Evolutionary conservation across 2,797 vertebrate genomes (phyloP), one percentile per base, ranked within the genome.

Genomic region (Aphelocoma californica): DNA sequence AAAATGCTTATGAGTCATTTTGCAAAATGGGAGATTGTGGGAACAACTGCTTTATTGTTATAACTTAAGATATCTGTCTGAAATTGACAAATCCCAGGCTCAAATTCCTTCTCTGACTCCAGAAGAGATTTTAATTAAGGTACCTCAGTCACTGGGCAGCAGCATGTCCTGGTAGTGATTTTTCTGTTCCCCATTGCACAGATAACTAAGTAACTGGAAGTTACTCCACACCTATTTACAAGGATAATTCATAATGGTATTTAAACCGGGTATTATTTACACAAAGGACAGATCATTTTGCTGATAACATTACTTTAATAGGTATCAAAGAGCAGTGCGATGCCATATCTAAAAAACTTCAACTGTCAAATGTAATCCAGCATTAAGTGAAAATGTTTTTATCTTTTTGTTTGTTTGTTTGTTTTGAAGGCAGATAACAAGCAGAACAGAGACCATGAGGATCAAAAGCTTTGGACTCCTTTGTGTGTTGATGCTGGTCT

Each of bases 401-500:
- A 44, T 77, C 4, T 18, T 26, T 38, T 57, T 62, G 9, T 21
- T 53, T 42, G 16, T 31, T 54, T 56, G 29, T 25, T 89, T 81
- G 13, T 77, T 97, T 96, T 91, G 67, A 86, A 92, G 70, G 81
- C 84, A 98, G 96, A 75, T 70, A 82, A 67, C 38, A 21, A 80
- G 25, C 44, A 78, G 72, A 84, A 70, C 32, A 18, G 57, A 70
- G 40, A 78, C 26, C 82, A 98, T 98, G 98, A 98, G 45, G 91
- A 78, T 96, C 67, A 97, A 93, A 86, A 96, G 94, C 48, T 58
- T 98, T 83, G 91, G 96, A 67, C 69, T 98, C 56, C 72, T 98
- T 25, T 97, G 92, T 74, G 20, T 98, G 60, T 87, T 99, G 94
- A 87, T 99, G 62, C 91, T 98, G 97, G 95, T 93, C 23, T 97